A percentile compares a stretch with the other conserved stretches of the same genome.
These are phyloP conservation scores for Sycophila texana DNA, from an alignment of 2,888 invertebrate species.

Conservation along the genomic window DNA sequence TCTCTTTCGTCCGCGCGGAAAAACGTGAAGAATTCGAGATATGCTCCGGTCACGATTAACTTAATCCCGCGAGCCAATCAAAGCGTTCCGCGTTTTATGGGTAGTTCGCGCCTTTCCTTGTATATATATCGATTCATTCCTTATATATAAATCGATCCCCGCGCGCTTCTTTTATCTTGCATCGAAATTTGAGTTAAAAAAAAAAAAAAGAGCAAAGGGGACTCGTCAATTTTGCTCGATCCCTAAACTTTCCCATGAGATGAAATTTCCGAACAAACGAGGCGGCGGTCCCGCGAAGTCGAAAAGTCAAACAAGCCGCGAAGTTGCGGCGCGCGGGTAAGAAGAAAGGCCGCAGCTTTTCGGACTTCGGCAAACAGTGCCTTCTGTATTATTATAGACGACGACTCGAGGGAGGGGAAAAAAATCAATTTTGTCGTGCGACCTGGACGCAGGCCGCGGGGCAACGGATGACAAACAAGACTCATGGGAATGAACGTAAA, in stretches of 20 bases:
- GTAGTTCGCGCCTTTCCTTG: constrained; percentile 35
- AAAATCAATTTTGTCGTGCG: constrained; percentile 48
- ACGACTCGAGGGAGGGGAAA: neutral
- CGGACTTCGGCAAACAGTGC: constrained; percentile 48
- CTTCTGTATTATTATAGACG: constrained; percentile 52
- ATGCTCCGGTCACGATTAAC: constrained; percentile 19
- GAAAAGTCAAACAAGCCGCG: constrained; percentile 35
- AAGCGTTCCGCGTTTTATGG: neutral
- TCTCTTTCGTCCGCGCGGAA: constrained; percentile 33
- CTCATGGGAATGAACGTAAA: constrained; percentile 37
- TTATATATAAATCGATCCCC: neutral
- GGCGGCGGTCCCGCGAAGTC: neutral
- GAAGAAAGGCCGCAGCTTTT: constrained; percentile 40
- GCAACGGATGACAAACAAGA: constrained; percentile 52
- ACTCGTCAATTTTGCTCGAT: neutral
- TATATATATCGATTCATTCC: no score
- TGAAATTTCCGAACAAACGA: neutral
- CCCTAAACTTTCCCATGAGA: no score
- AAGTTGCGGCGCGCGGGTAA: neutral
- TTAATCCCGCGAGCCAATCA: constrained; percentile 20
- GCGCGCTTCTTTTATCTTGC: no score
- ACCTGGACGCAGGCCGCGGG: neutral
- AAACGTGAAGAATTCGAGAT: constrained; percentile 46
- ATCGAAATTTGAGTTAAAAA: no score
- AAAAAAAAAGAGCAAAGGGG: neutral